Evolutionary conservation across 2,888 invertebrate genomes (phyloP).

Genomic region (Crepidodera aurea): DNA sequence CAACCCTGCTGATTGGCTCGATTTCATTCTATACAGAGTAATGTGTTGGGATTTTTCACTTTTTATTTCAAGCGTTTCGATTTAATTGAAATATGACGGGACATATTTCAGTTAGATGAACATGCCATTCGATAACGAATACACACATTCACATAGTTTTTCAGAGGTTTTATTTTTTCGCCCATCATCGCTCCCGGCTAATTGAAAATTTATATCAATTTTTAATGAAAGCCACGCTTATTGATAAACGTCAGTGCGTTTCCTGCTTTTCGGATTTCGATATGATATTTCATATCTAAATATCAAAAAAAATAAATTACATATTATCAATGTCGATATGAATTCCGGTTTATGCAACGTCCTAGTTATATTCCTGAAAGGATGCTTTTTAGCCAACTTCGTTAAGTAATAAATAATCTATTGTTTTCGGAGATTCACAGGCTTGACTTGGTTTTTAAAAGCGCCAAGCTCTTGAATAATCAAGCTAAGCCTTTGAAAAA

Average conservation of each 20-base stretch:
- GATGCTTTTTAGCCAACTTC: no score
- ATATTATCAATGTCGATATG: no score
- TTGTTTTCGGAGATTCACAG: no score
- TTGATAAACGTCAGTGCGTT: neutral
- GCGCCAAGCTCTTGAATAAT: no score
- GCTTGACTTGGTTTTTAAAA: no score
- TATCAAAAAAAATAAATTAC: no score
- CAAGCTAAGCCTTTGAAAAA: no score
- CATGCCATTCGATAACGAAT: constrained; percentile 30
- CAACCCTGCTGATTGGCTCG: neutral
- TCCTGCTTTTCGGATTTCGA: neutral
- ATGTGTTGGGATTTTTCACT: constrained; percentile 49
- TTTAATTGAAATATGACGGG: constrained; percentile 51
- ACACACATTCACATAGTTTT: constrained; percentile 11
- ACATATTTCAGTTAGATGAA: constrained; percentile 48
- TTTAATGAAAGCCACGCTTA: neutral
- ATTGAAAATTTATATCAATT: constrained; percentile 15
- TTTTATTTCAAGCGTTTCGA: constrained; percentile 49
- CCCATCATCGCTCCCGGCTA: neutral
- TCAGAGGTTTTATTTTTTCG: neutral
- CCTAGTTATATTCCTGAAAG: no score
- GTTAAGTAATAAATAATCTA: no score
- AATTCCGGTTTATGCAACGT: no score
- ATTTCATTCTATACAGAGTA: constrained; percentile 42
- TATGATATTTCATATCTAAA: no score